Conservation (phyloP, 2,797 vertebrate genomes). For the Smutsia gigantea region DNA sequence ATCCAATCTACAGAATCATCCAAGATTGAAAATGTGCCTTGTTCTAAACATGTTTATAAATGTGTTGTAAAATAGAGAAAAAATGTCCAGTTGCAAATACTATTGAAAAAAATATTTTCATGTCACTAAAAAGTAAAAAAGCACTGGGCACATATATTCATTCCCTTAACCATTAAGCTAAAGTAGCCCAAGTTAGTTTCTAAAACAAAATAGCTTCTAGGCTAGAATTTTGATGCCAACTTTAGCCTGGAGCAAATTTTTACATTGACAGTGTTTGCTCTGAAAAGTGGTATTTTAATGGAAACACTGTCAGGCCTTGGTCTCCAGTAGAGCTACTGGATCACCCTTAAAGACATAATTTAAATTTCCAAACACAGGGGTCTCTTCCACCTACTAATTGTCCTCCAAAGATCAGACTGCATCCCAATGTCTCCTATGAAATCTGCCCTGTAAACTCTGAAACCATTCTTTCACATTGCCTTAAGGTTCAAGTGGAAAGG, state of each 20-base stretch:
- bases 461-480: slow-evolving; percentile 75
- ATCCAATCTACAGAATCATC: background rate
- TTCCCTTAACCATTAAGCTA: background rate
- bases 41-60: background rate
- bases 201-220: slow-evolving; percentile 75
- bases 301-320: slow-evolving; percentile 66
- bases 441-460: slow-evolving; percentile 75
- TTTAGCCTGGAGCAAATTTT: slow-evolving; percentile 78
- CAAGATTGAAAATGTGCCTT: background rate
- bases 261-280: slow-evolving; percentile 68
- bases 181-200: slow-evolving; percentile 59
- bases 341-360: slow-evolving; percentile 71
- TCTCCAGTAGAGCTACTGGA: slow-evolving; percentile 59
- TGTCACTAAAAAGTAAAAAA: background rate
- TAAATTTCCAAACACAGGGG: slow-evolving; percentile 64
- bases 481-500: slow-evolving; percentile 83
- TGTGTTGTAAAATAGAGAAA: background rate
- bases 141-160: background rate
- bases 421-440: slow-evolving; percentile 72
- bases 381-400: slow-evolving; percentile 71
- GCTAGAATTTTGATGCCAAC: slow-evolving; percentile 62
- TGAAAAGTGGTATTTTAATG: slow-evolving; percentile 66
- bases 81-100: background rate
- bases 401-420: slow-evolving; percentile 75
- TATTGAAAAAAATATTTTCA: slow-evolving; percentile 13